phyloP scores from a whole-genome alignment of 2,113 vertebrate species.

The Porphyrio hochstetteri region DNA sequence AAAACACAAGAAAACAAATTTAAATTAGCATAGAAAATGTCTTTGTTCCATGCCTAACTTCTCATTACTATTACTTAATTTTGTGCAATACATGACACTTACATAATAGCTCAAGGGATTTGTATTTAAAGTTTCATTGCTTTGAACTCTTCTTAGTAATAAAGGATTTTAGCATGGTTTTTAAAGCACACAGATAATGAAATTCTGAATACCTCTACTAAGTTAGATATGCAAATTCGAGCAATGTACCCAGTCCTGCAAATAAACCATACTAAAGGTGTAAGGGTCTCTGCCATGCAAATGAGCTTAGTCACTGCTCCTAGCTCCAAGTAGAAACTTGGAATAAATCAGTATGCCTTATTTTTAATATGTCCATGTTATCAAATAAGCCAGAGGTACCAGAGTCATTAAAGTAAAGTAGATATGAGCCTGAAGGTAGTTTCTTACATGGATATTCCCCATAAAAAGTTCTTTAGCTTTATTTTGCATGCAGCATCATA shows the following conservation, averaged over 20 bases:
- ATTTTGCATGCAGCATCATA: not conserved
- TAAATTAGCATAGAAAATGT: not conserved
- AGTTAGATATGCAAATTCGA: not conserved
- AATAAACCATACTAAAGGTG: not conserved
- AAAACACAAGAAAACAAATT: not conserved
- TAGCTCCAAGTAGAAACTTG: not conserved
- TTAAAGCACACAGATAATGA: slow-evolving; percentile 15
- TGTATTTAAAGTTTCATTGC: slow-evolving; percentile 43
- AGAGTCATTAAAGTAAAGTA: not conserved
- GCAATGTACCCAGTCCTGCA: not conserved
- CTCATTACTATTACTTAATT: not conserved
- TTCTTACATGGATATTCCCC: not conserved
- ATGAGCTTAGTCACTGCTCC: not conserved
- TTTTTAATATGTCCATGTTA: not conserved
- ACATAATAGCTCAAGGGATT: slow-evolving; percentile 16
- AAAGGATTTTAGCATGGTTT: not conserved
- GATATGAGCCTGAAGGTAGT: not conserved
- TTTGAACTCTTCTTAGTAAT: slow-evolving; percentile 45
- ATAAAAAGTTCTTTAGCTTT: not conserved
- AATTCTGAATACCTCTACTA: slow-evolving; percentile 1
- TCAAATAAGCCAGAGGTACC: not conserved
- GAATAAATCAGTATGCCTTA: not conserved
- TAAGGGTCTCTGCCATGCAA: not conserved
- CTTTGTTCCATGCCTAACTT: not conserved
- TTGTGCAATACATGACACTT: not conserved